Evolutionary conservation across 2,113 vertebrate species (phyloP), one percentile per base, ranked within the genome.

Genomic region (Stictonetta naevosa): DNA sequence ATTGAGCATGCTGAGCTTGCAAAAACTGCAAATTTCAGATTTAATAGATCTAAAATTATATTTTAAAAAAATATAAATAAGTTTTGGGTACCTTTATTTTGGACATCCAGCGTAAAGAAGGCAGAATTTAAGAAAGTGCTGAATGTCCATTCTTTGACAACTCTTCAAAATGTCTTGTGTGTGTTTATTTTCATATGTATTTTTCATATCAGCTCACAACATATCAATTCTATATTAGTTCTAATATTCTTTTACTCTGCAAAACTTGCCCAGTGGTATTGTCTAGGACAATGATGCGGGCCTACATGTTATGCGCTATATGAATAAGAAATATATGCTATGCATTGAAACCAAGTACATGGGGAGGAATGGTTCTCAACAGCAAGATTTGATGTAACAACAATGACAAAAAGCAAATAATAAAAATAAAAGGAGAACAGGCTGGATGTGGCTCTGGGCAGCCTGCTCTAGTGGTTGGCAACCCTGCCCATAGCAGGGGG

Each of bases 1-100:
- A 89, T 55, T 92, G 88, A 64, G 48, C 83, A 44, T 88, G 95
- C 93, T 95, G 95, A 94, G 55, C 74, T 86, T 92, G 93, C 95
- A 95, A 83, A 95, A 96, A 75, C 18, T 92, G 73, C 73, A 90
- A 68, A 75, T 88, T 93, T 92, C 92, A 93, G 34, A 19, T 87
- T 85, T 85, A 93, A 96, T 90, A 92, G 72, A 94, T 59, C 16
- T 75, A 73, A 80, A 87, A 78, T 63, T 86, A 95, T 91, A 74
- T 80, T 5, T 80, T 5, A 18, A 13, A 20, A 64, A 72, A 69
- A 26, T 56, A 11, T 34, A 77, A 76, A 33, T 20, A 52, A 42
- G 11, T 64, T 59, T 83, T 4, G 1, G 10, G 6, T 62, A 23
- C 21, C 10, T 75, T 64, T 67, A 29, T 56, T 89, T 62, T 68